Evolutionary conservation across 2,113 vertebrate genomes (phyloP).

Genomic region (Petaurus breviceps): DNA sequence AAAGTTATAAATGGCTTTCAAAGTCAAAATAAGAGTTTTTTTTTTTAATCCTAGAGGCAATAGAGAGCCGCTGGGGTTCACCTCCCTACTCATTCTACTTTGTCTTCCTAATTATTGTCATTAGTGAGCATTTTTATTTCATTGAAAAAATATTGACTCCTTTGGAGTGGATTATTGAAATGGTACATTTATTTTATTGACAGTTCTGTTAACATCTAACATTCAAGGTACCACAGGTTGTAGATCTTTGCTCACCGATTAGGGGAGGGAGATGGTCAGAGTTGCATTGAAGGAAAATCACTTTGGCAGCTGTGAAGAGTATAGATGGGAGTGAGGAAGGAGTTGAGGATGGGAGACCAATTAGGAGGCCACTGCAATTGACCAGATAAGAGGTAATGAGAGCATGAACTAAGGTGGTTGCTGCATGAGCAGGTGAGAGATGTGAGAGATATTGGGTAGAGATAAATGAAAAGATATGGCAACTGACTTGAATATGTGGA

Average conservation of each 20-base stretch:
- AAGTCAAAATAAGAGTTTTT: neutral
- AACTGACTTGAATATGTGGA: neutral
- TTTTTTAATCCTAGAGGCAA: neutral
- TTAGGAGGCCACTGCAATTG: neutral
- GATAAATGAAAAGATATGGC: neutral
- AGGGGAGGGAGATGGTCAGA: neutral
- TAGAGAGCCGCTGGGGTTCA: neutral
- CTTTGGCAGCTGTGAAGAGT: neutral
- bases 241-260: slow-evolving; percentile 67
- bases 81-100: slow-evolving; percentile 64
- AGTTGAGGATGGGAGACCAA: neutral
- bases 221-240: slow-evolving; percentile 66
- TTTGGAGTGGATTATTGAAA: slow-evolving; percentile 67
- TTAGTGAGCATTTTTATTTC: slow-evolving; percentile 57
- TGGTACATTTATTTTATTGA: slow-evolving; percentile 54
- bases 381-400: neutral
- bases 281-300: neutral
- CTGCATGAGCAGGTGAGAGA: neutral
- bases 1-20: neutral
- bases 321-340: neutral
- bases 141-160: slow-evolving; percentile 80
- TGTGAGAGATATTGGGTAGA: neutral
- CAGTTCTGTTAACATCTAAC: slow-evolving; percentile 48
- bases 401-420: neutral
- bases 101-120: slow-evolving; percentile 78